phyloP scores from a whole-genome alignment of 2,888 invertebrate genomes.

The Teleogryllus oceanicus region DNA sequence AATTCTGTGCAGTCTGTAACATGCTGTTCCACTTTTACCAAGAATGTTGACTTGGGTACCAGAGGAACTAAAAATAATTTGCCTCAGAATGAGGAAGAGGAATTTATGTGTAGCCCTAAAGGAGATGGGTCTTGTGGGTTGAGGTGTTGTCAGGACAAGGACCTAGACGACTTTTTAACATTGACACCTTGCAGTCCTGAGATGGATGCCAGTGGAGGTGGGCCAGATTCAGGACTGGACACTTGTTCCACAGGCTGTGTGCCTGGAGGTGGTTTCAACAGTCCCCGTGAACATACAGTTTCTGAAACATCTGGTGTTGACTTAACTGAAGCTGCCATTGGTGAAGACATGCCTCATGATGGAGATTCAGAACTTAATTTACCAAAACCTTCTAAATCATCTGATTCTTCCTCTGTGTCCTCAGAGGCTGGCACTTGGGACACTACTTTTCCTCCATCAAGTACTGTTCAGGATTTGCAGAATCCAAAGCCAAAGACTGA shows the following conservation, averaged over 20 bases:
- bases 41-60: neutral
- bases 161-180: conserved; percentile 27
- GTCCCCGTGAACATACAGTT: conserved; percentile 49
- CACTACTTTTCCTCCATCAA: conserved; percentile 30
- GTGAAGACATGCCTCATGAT: conserved; percentile 45
- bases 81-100: conserved; percentile 27
- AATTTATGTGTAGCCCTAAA: conserved; percentile 28
- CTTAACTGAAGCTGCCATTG: conserved; percentile 44
- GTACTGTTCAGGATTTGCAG: neutral
- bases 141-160: conserved; percentile 29
- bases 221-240: conserved; percentile 53
- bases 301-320: conserved; percentile 52
- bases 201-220: conserved; percentile 50
- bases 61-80: neutral
- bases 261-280: conserved; percentile 40
- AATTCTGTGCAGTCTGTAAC: neutral
- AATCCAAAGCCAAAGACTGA: neutral
- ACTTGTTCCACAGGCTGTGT: conserved; percentile 45
- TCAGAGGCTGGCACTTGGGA: conserved; percentile 66
- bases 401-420: conserved; percentile 54
- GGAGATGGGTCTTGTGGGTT: conserved; percentile 21
- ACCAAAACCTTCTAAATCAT: conserved; percentile 26
- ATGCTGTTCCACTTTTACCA: neutral
- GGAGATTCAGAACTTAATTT: conserved; percentile 40
- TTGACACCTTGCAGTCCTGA: conserved; percentile 48